A percentile compares a stretch with the other conserved stretches of the same genome.
Evolutionary conservation across 2,797 vertebrate species (phyloP).

Genomic region (Chrosomus eos): DNA sequence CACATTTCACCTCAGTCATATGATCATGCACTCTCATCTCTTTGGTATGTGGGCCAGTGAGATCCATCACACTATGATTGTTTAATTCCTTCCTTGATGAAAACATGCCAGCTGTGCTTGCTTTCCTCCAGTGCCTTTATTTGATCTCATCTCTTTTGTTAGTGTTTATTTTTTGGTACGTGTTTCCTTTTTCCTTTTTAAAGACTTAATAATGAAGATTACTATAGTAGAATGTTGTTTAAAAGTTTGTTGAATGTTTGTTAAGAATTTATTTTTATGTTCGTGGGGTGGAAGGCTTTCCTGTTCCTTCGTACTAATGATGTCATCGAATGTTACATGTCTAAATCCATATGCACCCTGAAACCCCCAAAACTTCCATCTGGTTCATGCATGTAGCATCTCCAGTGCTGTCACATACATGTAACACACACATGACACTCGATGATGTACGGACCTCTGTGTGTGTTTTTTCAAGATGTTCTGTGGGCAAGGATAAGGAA

Average conservation of each 20-base stretch:
- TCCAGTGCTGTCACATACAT: conserved; percentile 32
- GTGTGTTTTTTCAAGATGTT: too few relatives aligned
- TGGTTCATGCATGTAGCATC: conserved; percentile 56
- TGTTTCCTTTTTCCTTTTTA: conserved; percentile 3
- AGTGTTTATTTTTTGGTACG: conserved; percentile 15
- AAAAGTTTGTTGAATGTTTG: too few relatives aligned
- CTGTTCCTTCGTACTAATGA: too few relatives aligned
- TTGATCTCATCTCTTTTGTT: conserved; percentile 25
- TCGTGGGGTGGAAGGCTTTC: too few relatives aligned
- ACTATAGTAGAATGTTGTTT: background rate
- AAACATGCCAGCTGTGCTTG: conserved; percentile 28
- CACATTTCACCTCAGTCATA: conserved; percentile 7
- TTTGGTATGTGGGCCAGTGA: background rate
- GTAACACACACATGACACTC: background rate
- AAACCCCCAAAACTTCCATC: conserved; percentile 48
- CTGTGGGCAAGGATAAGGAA: too few relatives aligned
- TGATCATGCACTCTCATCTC: background rate
- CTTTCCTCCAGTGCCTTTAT: conserved; percentile 1
- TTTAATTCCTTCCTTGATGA: conserved; percentile 39
- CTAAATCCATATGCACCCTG: conserved; percentile 51
- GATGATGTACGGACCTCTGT: too few relatives aligned
- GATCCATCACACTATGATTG: conserved; percentile 11
- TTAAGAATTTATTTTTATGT: too few relatives aligned
- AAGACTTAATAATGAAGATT: conserved; percentile 44
- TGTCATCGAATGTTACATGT: too few relatives aligned